A percentile compares a stretch with the other conserved stretches of the same genome.
phyloP scores from a whole-genome alignment of 2,888 invertebrate genomes.

The Odontothrips loti region DNA sequence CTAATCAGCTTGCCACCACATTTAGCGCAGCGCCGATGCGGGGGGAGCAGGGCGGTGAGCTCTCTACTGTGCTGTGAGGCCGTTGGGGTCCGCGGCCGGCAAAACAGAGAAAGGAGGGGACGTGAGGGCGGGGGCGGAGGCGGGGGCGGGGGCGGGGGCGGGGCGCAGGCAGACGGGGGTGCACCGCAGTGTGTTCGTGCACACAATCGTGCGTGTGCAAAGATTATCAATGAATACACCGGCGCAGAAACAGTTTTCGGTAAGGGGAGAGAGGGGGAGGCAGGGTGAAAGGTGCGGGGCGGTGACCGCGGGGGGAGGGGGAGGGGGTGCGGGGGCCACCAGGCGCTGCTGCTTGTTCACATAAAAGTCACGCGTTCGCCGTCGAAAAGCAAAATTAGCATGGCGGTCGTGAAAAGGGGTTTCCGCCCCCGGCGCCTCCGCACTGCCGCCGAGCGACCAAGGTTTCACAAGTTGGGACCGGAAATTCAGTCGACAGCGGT shows the following conservation, averaged over 20 bases:
- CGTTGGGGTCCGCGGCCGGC: not conserved
- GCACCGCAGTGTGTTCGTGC: not conserved
- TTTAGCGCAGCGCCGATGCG: not conserved
- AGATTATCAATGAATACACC: too few relatives aligned
- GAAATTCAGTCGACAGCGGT: constrained; percentile 6
- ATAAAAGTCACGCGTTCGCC: constrained; percentile 18
- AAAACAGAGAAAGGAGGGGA: not conserved
- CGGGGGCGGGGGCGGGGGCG: too few relatives aligned
- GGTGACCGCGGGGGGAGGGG: not conserved
- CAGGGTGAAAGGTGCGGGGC: not conserved
- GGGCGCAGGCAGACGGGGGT: too few relatives aligned
- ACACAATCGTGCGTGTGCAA: not conserved
- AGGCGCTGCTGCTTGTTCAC: not conserved
- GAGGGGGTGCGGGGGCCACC: not conserved
- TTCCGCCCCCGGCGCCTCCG: not conserved
- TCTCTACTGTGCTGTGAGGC: not conserved
- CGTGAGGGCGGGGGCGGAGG: too few relatives aligned
- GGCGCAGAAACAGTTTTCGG: too few relatives aligned
- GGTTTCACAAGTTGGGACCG: not conserved
- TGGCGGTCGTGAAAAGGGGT: constrained; percentile 2
- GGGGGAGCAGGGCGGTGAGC: not conserved
- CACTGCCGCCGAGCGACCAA: not conserved
- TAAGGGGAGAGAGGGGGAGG: not conserved
- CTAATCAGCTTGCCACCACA: constrained; percentile 24
- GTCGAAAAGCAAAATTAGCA: constrained; percentile 6